phyloP scores from a whole-genome alignment of 2,888 invertebrate species.

The Drosophila barbarae region DNA sequence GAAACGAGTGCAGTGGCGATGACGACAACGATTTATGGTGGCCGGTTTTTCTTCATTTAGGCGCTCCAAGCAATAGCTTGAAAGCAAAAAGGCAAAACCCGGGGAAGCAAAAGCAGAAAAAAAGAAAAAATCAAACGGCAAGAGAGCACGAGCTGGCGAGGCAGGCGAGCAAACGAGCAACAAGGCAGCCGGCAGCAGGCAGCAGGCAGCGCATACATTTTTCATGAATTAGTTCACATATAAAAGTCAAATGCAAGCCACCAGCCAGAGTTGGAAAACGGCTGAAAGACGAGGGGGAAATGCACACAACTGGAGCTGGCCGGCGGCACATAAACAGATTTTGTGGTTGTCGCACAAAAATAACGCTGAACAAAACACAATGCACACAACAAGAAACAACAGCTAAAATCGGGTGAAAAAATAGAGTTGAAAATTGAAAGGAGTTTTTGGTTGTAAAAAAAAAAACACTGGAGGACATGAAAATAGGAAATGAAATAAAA shows the following conservation, averaged over 20 bases:
- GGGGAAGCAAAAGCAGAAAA: conserved; percentile 1
- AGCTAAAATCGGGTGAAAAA: conserved; percentile 3
- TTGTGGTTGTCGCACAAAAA: conserved; percentile 50
- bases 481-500: not conserved
- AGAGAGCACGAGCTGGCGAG: conserved; percentile 27
- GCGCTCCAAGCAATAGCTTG: conserved; percentile 16
- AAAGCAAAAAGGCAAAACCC: conserved; percentile 8
- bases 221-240: conserved; percentile 72
- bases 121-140: conserved; percentile 13
- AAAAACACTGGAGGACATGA: not conserved
- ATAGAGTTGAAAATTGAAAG: conserved; percentile 17
- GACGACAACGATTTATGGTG: conserved; percentile 66
- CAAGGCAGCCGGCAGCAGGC: conserved; percentile 28
- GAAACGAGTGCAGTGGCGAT: conserved; percentile 39
- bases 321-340: conserved; percentile 63
- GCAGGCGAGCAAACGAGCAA: conserved; percentile 31
- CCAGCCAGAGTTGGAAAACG: conserved; percentile 30
- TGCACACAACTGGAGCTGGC: conserved; percentile 18
- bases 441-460: conserved; percentile 12
- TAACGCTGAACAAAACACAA: conserved; percentile 27
- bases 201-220: conserved; percentile 61
- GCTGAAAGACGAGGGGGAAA: not conserved
- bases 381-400: conserved; percentile 17
- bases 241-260: conserved; percentile 72
- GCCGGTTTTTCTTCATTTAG: conserved; percentile 71